phyloP scores from a whole-genome alignment of 1,140 invertebrate species.

The Dreissena rostriformis region DNA sequence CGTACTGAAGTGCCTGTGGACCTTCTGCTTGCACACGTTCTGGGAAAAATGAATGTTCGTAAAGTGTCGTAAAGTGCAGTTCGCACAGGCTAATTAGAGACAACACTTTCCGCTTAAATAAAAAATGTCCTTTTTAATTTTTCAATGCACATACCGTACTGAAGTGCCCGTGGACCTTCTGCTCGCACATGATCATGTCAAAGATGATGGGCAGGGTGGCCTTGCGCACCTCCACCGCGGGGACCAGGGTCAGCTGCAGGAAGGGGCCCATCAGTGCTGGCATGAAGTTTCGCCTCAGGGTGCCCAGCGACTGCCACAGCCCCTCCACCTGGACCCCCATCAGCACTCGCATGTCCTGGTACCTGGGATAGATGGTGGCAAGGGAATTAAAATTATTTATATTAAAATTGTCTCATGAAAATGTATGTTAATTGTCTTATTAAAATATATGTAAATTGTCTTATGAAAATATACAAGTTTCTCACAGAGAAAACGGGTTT shows the following conservation, averaged over 20 bases:
- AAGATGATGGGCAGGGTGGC: slow-evolving; percentile 78
- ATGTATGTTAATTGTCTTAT: too few relatives aligned
- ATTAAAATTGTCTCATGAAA: too few relatives aligned
- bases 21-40: slow-evolving; percentile 84
- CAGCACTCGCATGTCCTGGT: slow-evolving; percentile 78
- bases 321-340: slow-evolving; percentile 76
- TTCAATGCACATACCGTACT: slow-evolving; percentile 83
- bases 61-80: too few relatives aligned
- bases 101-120: too few relatives aligned
- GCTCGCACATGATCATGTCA: slow-evolving; percentile 81
- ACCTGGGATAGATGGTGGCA: slow-evolving; percentile 57
- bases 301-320: slow-evolving; percentile 81
- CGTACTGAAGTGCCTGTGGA: slow-evolving; percentile 91
- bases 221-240: slow-evolving; percentile 74
- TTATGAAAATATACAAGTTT: too few relatives aligned
- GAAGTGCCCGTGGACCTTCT: slow-evolving; percentile 91
- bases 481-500: too few relatives aligned
- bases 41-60: slow-evolving; percentile 80
- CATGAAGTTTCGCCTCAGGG: slow-evolving; percentile 78
- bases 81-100: too few relatives aligned
- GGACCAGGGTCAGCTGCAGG: slow-evolving; percentile 78
- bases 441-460: too few relatives aligned
- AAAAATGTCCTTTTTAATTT: neutral
- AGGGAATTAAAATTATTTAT: neutral
- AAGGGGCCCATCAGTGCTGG: slow-evolving; percentile 77